Evolutionary conservation across 1,140 invertebrate species (phyloP), one percentile per base, ranked within the genome.

Genomic region (Ephestia elutella): DNA sequence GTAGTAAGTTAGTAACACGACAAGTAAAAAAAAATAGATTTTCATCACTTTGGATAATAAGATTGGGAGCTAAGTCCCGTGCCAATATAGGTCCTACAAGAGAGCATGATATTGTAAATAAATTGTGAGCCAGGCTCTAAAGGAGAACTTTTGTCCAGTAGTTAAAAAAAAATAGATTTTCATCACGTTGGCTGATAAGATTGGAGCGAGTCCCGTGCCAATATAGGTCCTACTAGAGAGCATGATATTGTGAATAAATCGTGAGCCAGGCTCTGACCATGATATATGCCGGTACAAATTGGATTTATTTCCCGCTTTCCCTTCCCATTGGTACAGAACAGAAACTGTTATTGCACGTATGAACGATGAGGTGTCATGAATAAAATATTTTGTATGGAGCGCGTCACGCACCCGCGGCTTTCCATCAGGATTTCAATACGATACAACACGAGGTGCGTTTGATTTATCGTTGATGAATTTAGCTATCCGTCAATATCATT

Each of bases 271-370:
- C 68, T 73, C 73, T 79, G 78, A 78, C 80, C 80, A 80, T 82
- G 84, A 87, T 83, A 75, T 82, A 87, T 81, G 74, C 70, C 75
- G 70, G 81, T 78, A 83, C 81, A 86, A 86, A 86, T 86, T 86
- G 82, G 82, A 87, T 87, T 84, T 86, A 86, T 82, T 78, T 78
- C 73, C 66, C 75, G 71, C 68, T 80, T 79, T 80, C 73, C 73
- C 79, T 75, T 73, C 70, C 71, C 76, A 80, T 81, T 77, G 73
- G 75, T 73, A 75, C 73, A 74, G 71, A 78, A 73, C 68, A 84
- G 73, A 78, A 86, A 85, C 78, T 83, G 79, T 82, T 87, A 82
- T 82, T 84, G 79, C 74, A 81, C 75, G 78, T 86, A 84, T 84
- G 82, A 86, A 80, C 76, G 80, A 86, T 86, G 83, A 81, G 72